phyloP scores from a whole-genome alignment of 2,113 vertebrate genomes.

The Andinoacara biseriatus region DNA sequence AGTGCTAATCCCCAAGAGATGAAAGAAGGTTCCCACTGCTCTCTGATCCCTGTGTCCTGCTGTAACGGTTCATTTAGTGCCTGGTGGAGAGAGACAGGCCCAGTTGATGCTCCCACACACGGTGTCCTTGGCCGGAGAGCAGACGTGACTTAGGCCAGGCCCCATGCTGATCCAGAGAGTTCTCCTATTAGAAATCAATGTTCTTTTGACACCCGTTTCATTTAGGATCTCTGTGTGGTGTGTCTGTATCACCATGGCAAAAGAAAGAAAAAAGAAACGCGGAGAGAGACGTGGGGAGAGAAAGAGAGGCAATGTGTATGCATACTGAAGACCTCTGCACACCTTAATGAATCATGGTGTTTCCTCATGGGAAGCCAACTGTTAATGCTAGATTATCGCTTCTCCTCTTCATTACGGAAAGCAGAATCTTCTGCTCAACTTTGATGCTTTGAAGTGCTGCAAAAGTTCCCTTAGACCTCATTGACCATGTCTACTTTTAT shows the following conservation, averaged over 20 bases:
- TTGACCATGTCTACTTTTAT: conserved; percentile 45
- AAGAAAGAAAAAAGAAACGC: background rate
- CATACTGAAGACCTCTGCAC: conserved; percentile 41
- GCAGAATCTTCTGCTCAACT: conserved; percentile 62
- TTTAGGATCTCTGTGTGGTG: conserved; percentile 52
- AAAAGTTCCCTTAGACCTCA: conserved; percentile 63
- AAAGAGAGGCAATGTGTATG: conserved; percentile 15
- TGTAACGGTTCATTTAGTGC: conserved; percentile 68
- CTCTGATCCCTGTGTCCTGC: conserved; percentile 67
- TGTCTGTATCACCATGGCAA: conserved; percentile 43
- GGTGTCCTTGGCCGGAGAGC: conserved; percentile 69
- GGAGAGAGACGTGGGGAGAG: background rate
- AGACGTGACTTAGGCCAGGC: conserved; percentile 53
- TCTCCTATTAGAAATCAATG: conserved; percentile 78
- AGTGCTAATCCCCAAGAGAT: conserved; percentile 72
- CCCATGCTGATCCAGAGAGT: conserved; percentile 66
- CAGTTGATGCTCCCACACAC: conserved; percentile 55
- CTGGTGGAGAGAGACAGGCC: conserved; percentile 60
- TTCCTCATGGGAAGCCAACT: conserved; percentile 56
- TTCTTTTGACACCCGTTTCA: conserved; percentile 67
- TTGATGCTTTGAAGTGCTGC: conserved; percentile 59
- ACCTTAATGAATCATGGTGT: conserved; percentile 51
- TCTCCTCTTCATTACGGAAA: conserved; percentile 71
- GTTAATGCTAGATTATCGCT: conserved; percentile 74
- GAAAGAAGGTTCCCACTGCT: conserved; percentile 69